Conservation (phyloP, 2,888 invertebrate genomes). For the Alentia gelatinosa region DNA sequence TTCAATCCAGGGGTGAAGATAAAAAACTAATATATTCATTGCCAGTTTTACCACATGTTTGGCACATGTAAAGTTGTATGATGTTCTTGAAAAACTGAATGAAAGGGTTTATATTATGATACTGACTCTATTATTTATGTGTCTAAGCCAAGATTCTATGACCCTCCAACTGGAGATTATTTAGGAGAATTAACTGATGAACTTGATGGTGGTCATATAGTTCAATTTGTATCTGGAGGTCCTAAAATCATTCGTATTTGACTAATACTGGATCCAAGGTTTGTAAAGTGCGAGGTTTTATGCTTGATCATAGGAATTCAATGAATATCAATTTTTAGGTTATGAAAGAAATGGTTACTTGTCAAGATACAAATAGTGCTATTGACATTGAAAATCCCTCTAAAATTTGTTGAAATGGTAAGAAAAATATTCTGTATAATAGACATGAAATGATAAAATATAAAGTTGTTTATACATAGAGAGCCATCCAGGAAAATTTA, state of each 20-base stretch:
- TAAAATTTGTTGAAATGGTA: neutral
- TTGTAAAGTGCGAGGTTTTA: neutral
- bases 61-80: conserved; percentile 75
- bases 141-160: conserved; percentile 9
- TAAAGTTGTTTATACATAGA: neutral
- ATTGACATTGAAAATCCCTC: neutral
- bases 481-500: neutral
- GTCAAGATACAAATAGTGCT: neutral
- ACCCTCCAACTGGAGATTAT: conserved; percentile 56
- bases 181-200: conserved; percentile 61
- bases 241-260: neutral
- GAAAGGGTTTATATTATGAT: too few species aligned
- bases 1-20: neutral
- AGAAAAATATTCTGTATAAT: neutral
- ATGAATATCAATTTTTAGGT: neutral
- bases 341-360: neutral
- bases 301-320: neutral
- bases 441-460: neutral
- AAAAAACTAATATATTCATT: conserved; percentile 65
- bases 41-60: conserved; percentile 77
- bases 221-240: neutral
- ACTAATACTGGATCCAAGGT: neutral
- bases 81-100: conserved; percentile 75
- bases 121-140: conserved; percentile 76
- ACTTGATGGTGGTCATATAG: too few species aligned